A percentile compares a stretch with the other conserved stretches of the same genome.
phyloP scores from a whole-genome alignment of 1,140 invertebrate genomes.

The Philotrypesis tridentata region DNA sequence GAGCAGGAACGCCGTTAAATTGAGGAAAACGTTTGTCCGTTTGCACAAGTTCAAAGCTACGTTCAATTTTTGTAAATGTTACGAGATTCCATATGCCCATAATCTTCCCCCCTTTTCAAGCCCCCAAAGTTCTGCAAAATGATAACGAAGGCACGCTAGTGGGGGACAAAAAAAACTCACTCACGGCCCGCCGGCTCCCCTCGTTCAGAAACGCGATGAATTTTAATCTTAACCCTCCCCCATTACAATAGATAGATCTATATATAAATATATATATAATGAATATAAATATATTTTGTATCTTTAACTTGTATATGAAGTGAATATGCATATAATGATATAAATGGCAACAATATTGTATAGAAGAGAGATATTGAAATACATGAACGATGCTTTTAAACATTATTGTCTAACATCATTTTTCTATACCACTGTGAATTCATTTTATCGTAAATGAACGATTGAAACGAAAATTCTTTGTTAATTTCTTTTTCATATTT shows the following conservation, averaged over 20 bases:
- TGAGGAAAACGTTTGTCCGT: slow-evolving; percentile 30
- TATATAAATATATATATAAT: slow-evolving; percentile 50
- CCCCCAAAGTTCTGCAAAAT: background rate
- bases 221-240: slow-evolving; percentile 66
- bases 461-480: slow-evolving; percentile 43
- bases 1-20: background rate
- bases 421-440: slow-evolving; percentile 66
- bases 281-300: slow-evolving; percentile 70
- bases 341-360: slow-evolving; percentile 71
- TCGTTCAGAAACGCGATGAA: slow-evolving; percentile 59
- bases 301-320: slow-evolving; percentile 71
- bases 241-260: slow-evolving; percentile 46
- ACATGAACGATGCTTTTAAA: slow-evolving; percentile 74
- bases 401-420: slow-evolving; percentile 73
- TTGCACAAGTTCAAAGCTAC: slow-evolving; percentile 26
- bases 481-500: slow-evolving; percentile 24
- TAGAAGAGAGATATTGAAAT: slow-evolving; percentile 74
- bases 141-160: background rate
- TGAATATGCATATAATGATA: slow-evolving; percentile 67
- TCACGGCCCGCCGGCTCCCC: slow-evolving; percentile 17
- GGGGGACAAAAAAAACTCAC: background rate
- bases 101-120: slow-evolving; percentile 7
- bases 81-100: slow-evolving; percentile 25
- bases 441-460: slow-evolving; percentile 26
- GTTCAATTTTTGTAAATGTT: slow-evolving; percentile 51